A percentile compares a stretch with the other conserved stretches of the same genome.
These are phyloP conservation scores for Ceratina calcarata DNA, from an alignment of 1,140 invertebrate species.

Conservation along the genomic window DNA sequence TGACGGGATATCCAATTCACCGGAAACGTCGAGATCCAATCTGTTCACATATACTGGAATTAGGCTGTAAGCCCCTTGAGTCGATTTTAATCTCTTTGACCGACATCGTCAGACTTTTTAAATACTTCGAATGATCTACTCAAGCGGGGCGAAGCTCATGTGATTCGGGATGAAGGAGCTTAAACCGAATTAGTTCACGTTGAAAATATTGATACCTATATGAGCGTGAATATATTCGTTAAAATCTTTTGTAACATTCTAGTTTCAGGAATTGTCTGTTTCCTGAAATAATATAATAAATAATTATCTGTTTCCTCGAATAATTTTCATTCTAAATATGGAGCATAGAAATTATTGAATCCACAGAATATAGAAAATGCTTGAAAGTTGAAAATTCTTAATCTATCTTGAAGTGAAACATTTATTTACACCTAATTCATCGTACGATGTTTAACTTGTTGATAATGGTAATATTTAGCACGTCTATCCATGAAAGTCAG, in stretches of 20 bases:
- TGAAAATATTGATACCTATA: neutral
- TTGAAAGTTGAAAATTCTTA: too few relatives aligned
- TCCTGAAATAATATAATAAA: too few relatives aligned
- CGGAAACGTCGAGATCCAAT: constrained; percentile 56
- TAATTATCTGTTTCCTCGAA: too few relatives aligned
- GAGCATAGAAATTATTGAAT: too few relatives aligned
- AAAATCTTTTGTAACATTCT: too few relatives aligned
- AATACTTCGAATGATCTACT: neutral
- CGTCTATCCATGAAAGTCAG: neutral
- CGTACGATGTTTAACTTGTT: neutral
- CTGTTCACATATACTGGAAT: constrained; percentile 45
- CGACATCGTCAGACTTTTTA: neutral
- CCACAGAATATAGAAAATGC: too few relatives aligned
- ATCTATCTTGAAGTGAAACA: too few relatives aligned
- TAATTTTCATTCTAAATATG: too few relatives aligned
- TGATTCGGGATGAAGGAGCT: neutral
- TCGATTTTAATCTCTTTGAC: constrained; percentile 51
- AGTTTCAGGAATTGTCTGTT: too few relatives aligned
- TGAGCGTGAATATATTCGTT: neutral
- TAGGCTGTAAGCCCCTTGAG: constrained; percentile 50
- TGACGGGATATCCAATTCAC: constrained; percentile 40
- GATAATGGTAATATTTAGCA: constrained; percentile 3
- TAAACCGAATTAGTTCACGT: too few relatives aligned
- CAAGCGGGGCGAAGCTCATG: neutral
- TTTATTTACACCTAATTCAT: too few relatives aligned